Evolutionary conservation across 2,888 invertebrate genomes (phyloP).

Genomic region (Limnephilus rhombicus): DNA sequence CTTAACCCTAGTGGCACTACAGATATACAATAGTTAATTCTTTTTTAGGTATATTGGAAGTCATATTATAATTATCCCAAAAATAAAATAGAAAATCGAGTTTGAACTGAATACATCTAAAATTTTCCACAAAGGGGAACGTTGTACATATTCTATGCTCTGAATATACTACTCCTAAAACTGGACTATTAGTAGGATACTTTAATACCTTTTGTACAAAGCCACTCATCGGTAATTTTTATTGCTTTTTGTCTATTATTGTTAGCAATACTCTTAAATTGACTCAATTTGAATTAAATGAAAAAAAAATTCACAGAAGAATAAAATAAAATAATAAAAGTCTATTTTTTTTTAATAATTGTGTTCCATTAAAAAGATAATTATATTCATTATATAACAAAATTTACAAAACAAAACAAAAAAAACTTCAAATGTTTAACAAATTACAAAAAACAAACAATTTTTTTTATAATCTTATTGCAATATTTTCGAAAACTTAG

Average conservation of each 20-base stretch:
- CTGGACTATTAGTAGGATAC: background rate
- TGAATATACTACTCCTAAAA: constrained; percentile 21
- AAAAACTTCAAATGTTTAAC: constrained; percentile 11
- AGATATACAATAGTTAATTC: constrained; percentile 55
- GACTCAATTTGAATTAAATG: background rate
- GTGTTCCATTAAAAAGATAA: background rate
- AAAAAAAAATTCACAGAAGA: background rate
- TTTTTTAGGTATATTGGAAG: constrained; percentile 62
- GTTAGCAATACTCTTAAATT: background rate
- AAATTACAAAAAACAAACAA: constrained; percentile 23
- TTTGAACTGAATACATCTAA: constrained; percentile 65
- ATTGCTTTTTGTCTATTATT: constrained; percentile 23
- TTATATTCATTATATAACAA: background rate
- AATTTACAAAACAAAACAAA: background rate
- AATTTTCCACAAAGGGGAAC: constrained; percentile 50
- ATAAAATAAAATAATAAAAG: background rate
- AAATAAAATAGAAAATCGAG: constrained; percentile 57
- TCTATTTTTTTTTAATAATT: background rate
- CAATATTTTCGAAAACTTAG: constrained; percentile 1
- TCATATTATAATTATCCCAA: constrained; percentile 54
- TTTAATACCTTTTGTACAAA: constrained; percentile 26
- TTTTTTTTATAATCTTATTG: background rate
- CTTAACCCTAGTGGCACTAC: constrained; percentile 55
- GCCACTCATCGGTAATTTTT: constrained; percentile 26
- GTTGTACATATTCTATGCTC: constrained; percentile 48